Evolutionary conservation across 2,113 vertebrate species (phyloP).

Genomic region (Taxidea taxus): DNA sequence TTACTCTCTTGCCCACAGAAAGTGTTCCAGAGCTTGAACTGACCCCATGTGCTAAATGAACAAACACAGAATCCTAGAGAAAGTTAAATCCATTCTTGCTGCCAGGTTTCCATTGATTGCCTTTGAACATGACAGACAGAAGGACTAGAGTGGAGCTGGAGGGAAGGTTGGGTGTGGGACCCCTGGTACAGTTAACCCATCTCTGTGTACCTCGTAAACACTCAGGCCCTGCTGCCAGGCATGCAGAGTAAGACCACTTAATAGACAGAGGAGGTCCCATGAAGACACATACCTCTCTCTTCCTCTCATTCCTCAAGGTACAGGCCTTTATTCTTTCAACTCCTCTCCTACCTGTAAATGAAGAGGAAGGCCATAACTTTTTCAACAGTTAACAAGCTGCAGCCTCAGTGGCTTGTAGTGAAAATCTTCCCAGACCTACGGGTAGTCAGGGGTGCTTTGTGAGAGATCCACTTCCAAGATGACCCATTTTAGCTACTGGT

Average conservation of each 20-base stretch:
- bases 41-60: background rate
- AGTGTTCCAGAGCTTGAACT: background rate
- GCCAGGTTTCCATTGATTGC: background rate
- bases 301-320: background rate
- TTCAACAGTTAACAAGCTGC: background rate
- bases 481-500: background rate
- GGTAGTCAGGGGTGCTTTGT: background rate
- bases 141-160: background rate
- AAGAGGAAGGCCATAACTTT: background rate
- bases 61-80: background rate
- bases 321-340: background rate
- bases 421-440: background rate
- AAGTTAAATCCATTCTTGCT: background rate
- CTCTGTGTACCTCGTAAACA: background rate
- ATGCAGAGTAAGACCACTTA: background rate
- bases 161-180: background rate
- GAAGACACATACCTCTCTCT: background rate
- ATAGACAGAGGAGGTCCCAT: background rate
- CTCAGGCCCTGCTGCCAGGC: background rate
- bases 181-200: accelerated
- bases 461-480: background rate
- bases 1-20: background rate
- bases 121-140: background rate
- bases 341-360: background rate
- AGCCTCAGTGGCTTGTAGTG: background rate